phyloP scores from a whole-genome alignment of 2,888 invertebrate genomes.

The Apotomis capreana region DNA sequence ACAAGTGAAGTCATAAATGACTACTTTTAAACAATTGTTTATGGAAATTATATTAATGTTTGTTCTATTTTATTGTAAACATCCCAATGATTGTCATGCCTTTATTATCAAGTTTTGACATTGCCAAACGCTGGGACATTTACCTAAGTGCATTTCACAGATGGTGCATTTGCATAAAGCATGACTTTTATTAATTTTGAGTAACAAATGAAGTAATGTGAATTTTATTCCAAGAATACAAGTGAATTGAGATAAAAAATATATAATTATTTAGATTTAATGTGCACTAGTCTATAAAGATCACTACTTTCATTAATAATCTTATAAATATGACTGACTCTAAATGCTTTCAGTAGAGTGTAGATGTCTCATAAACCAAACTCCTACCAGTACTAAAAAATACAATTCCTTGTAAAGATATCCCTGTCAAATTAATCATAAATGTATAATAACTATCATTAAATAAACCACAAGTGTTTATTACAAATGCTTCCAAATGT shows the following conservation, averaged over 20 bases:
- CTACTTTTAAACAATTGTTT: slow-evolving; percentile 47
- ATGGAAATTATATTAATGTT: neutral
- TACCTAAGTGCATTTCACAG: slow-evolving; percentile 19
- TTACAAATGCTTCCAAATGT: slow-evolving; percentile 58
- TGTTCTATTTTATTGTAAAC: slow-evolving; percentile 1
- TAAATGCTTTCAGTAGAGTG: slow-evolving; percentile 8
- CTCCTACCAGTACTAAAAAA: slow-evolving; percentile 14
- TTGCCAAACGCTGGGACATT: too few species aligned
- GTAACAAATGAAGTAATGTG: neutral
- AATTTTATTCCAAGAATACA: neutral
- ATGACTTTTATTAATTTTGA: neutral
- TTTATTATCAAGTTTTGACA: too few species aligned
- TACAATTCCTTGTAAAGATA: slow-evolving; percentile 34
- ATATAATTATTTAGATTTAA: slow-evolving; percentile 14
- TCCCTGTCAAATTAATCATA: slow-evolving; percentile 30
- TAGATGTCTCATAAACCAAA: slow-evolving; percentile 22
- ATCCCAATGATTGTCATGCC: too few species aligned
- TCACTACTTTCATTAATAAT: slow-evolving; percentile 23
- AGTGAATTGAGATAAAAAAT: slow-evolving; percentile 8
- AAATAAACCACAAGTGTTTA: slow-evolving; percentile 23
- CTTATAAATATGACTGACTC: slow-evolving; percentile 26
- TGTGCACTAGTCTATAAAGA: slow-evolving; percentile 31
- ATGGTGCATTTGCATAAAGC: slow-evolving; percentile 19
- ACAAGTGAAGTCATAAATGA: slow-evolving; percentile 61
- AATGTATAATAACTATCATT: slow-evolving; percentile 17